Evolutionary conservation across 2,888 invertebrate genomes (phyloP).

Genomic region (Spodoptera exigua): DNA sequence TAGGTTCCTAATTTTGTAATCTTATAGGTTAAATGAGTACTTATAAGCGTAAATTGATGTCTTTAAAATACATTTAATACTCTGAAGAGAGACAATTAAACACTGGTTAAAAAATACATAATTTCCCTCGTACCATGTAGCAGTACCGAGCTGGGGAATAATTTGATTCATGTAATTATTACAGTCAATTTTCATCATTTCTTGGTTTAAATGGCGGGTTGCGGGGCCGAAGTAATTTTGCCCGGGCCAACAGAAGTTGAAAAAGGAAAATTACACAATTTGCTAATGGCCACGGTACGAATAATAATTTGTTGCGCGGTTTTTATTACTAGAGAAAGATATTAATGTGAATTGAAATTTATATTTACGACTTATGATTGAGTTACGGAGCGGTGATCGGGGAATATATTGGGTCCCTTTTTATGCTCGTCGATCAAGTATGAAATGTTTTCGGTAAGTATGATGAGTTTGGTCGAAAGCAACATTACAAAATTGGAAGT

Average conservation of each 20-base stretch:
- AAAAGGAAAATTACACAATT: conserved; percentile 88
- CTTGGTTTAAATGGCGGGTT: conserved; percentile 79
- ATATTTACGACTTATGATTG: conserved; percentile 60
- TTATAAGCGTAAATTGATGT: conserved; percentile 25
- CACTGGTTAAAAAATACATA: conserved; percentile 33
- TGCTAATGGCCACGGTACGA: conserved; percentile 81
- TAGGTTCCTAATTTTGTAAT: conserved; percentile 1
- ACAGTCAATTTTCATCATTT: conserved; percentile 83
- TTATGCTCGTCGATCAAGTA: conserved; percentile 28
- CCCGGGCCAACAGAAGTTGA: conserved; percentile 81
- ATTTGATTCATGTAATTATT: conserved; percentile 77
- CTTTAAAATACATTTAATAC: conserved; percentile 28
- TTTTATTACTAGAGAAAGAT: conserved; percentile 76
- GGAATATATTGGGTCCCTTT: conserved; percentile 18
- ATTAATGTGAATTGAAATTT: conserved; percentile 74
- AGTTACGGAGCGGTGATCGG: conserved; percentile 25
- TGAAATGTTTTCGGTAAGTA: neutral
- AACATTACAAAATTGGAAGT: no score
- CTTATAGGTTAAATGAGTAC: no score
- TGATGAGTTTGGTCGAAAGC: no score
- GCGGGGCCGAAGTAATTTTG: conserved; percentile 83
- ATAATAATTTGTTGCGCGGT: conserved; percentile 81
- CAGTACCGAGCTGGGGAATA: conserved; percentile 62
- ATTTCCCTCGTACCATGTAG: conserved; percentile 51
- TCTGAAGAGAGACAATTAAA: conserved; percentile 34